Percentiles rank a stretch among this genome's conserved stretches.
Evolutionary conservation across 2,113 vertebrate genomes (phyloP).

Genomic region (Sebastes schlegelii): DNA sequence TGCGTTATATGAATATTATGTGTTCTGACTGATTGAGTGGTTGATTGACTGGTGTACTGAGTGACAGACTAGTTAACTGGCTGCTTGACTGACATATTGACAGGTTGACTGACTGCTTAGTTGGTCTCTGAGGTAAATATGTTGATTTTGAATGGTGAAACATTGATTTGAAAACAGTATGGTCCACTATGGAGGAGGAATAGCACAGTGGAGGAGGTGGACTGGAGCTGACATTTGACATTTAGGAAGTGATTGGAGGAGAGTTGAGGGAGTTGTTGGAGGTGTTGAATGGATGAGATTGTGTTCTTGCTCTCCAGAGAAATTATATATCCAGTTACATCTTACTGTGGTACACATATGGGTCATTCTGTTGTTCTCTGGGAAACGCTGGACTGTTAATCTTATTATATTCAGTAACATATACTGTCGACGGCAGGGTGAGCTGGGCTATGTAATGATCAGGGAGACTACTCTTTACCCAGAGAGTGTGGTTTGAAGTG

Average conservation of each 20-base stretch:
- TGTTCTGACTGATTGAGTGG: neutral
- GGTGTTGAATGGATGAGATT: neutral
- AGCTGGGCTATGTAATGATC: no score
- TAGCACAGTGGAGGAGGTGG: neutral
- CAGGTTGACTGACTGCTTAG: neutral
- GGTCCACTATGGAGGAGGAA: neutral
- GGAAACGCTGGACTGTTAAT: no score
- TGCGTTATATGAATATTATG: neutral
- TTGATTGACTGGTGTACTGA: neutral
- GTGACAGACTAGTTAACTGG: neutral
- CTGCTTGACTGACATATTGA: neutral
- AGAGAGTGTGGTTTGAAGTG: neutral
- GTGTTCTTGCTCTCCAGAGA: neutral
- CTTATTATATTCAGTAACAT: neutral
- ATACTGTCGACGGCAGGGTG: no score
- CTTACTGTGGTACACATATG: neutral
- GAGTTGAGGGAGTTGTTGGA: neutral
- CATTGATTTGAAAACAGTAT: neutral
- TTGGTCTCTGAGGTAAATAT: neutral
- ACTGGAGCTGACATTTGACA: conserved; percentile 13
- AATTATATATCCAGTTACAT: neutral
- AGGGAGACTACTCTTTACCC: neutral
- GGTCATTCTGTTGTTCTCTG: neutral
- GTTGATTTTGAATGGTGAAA: neutral
- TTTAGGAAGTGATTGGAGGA: neutral